phyloP scores from a whole-genome alignment of 2,888 invertebrate species.

The Perizoma flavofasciatum region DNA sequence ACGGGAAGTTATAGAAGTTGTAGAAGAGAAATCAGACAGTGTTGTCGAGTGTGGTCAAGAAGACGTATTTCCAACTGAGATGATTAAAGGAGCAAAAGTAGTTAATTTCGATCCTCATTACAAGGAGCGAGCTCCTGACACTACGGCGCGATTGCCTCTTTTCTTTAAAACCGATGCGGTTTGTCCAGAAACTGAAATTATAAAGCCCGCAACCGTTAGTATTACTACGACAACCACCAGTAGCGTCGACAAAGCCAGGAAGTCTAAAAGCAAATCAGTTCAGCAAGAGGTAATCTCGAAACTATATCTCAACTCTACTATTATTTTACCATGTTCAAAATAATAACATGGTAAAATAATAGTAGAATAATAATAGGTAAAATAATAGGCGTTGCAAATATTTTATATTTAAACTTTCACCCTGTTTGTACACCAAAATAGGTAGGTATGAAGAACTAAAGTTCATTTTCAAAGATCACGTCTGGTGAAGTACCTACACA shows the following conservation, averaged over 20 bases:
- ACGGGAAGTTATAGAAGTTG: slow-evolving; percentile 13
- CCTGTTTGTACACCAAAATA: no score
- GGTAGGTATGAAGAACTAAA: no score
- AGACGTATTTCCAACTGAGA: slow-evolving; percentile 30
- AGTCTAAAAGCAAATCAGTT: background rate
- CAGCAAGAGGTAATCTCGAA: no score
- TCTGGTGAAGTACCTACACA: no score
- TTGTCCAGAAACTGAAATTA: slow-evolving; percentile 3
- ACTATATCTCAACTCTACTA: no score
- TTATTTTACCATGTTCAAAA: no score
- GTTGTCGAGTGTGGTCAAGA: slow-evolving; percentile 40
- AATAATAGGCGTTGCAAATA: no score
- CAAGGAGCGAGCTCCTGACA: slow-evolving; percentile 9
- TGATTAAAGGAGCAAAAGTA: slow-evolving; percentile 45
- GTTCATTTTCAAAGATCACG: no score
- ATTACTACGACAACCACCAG: background rate
- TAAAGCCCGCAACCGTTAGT: background rate
- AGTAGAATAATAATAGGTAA: no score
- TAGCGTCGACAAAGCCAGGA: background rate
- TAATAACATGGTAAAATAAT: no score
- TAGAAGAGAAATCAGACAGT: slow-evolving; percentile 38
- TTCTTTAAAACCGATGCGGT: slow-evolving; percentile 5
- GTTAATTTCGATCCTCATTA: slow-evolving; percentile 32
- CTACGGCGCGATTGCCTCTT: slow-evolving; percentile 1
- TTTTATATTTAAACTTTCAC: no score